Base-by-base conservation (phyloP, 2,797 vertebrate genomes). In the Anguilla megastoma region DNA sequence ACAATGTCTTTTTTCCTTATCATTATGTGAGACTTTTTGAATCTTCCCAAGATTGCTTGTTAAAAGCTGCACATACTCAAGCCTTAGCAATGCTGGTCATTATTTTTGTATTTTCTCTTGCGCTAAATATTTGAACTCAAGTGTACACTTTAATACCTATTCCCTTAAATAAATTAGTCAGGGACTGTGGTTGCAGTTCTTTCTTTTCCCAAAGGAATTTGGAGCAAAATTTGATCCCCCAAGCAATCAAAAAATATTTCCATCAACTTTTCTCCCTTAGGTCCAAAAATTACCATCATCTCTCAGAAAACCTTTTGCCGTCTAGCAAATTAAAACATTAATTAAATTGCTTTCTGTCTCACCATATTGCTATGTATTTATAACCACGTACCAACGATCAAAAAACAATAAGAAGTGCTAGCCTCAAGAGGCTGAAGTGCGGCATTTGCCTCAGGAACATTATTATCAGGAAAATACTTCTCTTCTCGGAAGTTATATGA, bases 161-260 rank as follows among this genome's bases (percentile, higher is more conserved):
- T 93, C 90, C 92, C 93, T 92, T 95, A 92, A 96, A 94, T 94
- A 95, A 96, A 95, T 94, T 93, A 94, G 93, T 94, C 94, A 92
- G 91, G 91, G 91, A 94, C 92, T 93, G 30, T 6, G 93, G 94
- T 94, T 91, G 94, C 93, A 90, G 88, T 90, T 54, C 93, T 90
- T 36, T 89, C 86, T 88, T 89, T 93, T 91, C 93, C 94, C 92
- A 91, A 0, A 91, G 95, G 93, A 92, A 94, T 90, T 86, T 16
- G 90, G 92, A 90, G 95, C 92, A 95, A 95, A 95, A 93, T 94
- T 95, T 96, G 95, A 96, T 95, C 92, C 93, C 90, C 90, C 92
- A 95, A 94, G 92, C 93, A 92, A 94, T 89, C 92, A 91, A 95
- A 94, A 52, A 94, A 76, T 52, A 85, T 93, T 95, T 95, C 92